Evolutionary conservation across 2,888 invertebrate genomes (phyloP).

Genomic region (Thymelicus sylvestris): DNA sequence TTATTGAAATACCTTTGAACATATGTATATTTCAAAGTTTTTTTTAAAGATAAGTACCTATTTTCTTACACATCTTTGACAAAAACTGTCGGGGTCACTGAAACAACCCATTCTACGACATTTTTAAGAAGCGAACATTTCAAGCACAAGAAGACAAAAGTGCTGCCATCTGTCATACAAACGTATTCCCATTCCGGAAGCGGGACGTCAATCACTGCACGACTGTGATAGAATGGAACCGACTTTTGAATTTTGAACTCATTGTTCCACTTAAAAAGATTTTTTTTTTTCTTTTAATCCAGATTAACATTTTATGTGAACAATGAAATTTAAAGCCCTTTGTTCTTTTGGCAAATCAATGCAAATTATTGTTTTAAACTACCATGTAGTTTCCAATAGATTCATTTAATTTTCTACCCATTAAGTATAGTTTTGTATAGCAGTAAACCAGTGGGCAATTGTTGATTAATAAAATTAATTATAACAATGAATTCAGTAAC

Average conservation of each 20-base stretch:
- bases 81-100: too few relatives aligned
- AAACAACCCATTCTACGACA: neutral
- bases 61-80: too few relatives aligned
- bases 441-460: too few relatives aligned
- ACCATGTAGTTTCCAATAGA: neutral
- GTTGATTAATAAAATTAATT: too few relatives aligned
- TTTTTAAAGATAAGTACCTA: too few relatives aligned
- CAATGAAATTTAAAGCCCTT: constrained; percentile 11
- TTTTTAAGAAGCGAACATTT: constrained; percentile 10
- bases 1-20: too few relatives aligned
- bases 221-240: constrained; percentile 16
- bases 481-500: too few relatives aligned
- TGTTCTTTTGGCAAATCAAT: constrained; percentile 7
- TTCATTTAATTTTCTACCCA: too few relatives aligned
- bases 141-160: constrained; percentile 6
- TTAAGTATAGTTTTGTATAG: too few relatives aligned
- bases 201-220: constrained; percentile 27
- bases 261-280: constrained; percentile 11
- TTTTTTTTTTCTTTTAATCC: neutral
- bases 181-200: constrained; percentile 24
- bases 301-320: neutral
- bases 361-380: constrained; percentile 3
- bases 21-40: too few relatives aligned
- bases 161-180: constrained; percentile 14
- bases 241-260: constrained; percentile 30